These are phyloP conservation scores for Rhynchomys soricoides DNA, from an alignment of 2,113 vertebrate species.

Conservation along the genomic window DNA sequence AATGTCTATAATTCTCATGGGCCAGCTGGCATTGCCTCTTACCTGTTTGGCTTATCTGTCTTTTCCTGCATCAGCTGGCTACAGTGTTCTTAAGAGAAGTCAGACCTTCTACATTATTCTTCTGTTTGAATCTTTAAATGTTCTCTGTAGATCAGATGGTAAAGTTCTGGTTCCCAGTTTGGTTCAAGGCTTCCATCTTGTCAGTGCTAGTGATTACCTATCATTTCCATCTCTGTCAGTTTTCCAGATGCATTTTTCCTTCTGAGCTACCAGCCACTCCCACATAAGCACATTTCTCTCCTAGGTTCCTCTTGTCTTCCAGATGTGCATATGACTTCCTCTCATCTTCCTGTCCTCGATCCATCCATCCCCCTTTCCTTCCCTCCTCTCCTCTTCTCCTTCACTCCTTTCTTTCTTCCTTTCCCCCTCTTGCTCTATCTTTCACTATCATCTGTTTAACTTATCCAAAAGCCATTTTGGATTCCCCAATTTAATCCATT, in stretches of 20 bases:
- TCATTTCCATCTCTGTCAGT: no score
- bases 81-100: neutral
- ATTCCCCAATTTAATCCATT: neutral
- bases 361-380: neutral
- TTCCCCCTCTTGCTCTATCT: neutral
- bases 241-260: neutral
- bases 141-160: neutral
- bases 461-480: neutral
- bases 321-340: neutral
- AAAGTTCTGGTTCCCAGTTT: neutral
- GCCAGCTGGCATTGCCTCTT: neutral
- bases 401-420: accelerated
- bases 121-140: neutral
- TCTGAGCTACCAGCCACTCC: neutral
- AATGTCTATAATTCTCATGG: neutral
- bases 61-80: neutral
- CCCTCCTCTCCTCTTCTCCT: neutral
- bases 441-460: neutral
- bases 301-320: neutral
- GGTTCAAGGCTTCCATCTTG: neutral
- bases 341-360: neutral
- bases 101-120: neutral
- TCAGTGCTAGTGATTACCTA: neutral
- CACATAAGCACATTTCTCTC: neutral
- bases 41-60: neutral